Evolutionary conservation across 2,113 vertebrate genomes (phyloP).

Genomic region (Esox niger): DNA sequence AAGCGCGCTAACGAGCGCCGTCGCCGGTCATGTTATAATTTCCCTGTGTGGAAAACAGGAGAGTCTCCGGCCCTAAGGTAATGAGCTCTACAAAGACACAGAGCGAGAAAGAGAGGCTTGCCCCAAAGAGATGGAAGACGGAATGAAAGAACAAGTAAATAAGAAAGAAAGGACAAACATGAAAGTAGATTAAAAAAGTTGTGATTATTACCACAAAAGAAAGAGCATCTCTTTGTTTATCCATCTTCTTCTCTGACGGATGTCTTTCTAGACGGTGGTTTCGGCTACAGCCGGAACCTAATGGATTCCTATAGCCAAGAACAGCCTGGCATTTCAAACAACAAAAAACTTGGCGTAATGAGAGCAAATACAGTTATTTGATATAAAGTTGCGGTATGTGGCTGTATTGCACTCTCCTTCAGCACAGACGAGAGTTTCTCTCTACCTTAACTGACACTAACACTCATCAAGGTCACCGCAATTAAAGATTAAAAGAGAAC

Average conservation of each 20-base stretch:
- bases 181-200: slow-evolving; percentile 65
- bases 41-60: slow-evolving; percentile 61
- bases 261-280: slow-evolving; percentile 50
- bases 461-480: too few species aligned
- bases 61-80: slow-evolving; percentile 54
- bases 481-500: too few species aligned
- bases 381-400: slow-evolving; percentile 46
- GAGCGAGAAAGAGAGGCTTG: slow-evolving; percentile 30
- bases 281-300: background rate
- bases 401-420: background rate
- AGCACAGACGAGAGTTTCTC: background rate
- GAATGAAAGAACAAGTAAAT: slow-evolving; percentile 59
- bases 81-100: slow-evolving; percentile 54
- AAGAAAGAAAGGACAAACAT: slow-evolving; percentile 50
- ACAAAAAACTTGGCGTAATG: slow-evolving; percentile 34
- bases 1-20: slow-evolving; percentile 74
- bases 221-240: slow-evolving; percentile 60
- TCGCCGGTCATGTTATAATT: slow-evolving; percentile 73
- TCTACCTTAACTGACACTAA: too few species aligned
- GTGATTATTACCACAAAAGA: slow-evolving; percentile 52
- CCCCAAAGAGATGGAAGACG: slow-evolving; percentile 39
- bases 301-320: slow-evolving; percentile 24
- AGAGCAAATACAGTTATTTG: slow-evolving; percentile 57
- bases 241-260: slow-evolving; percentile 56
- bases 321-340: slow-evolving; percentile 44